Evolutionary conservation across 2,888 invertebrate species (phyloP), one percentile per base, ranked within the genome.

Genomic region (Tanytarsus gracilentus): DNA sequence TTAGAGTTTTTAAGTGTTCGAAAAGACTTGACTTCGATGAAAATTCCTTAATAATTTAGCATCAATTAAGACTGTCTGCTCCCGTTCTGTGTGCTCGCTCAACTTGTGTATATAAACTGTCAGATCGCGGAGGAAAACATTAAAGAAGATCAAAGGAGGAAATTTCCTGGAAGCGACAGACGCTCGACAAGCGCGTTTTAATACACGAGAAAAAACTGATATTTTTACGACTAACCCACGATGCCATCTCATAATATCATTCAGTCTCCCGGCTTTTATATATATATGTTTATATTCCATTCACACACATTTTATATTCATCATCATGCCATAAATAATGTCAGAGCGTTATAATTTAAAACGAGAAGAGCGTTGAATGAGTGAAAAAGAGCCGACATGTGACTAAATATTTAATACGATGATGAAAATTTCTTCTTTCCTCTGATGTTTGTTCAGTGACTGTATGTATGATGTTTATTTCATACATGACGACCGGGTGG

Each of bases 81-180:
- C n/a, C n/a, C n/a, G n/a, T n/a, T n/a, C n/a, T n/a, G n/a, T n/a
- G n/a, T n/a, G n/a, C n/a, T n/a, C n/a, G n/a, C n/a, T n/a, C n/a
- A n/a, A n/a, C n/a, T n/a, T n/a, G n/a, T n/a, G n/a, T n/a, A n/a
- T n/a, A n/a, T n/a, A n/a, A n/a, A n/a, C n/a, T n/a, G n/a, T n/a
- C n/a, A n/a, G n/a, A n/a, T n/a, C n/a, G n/a, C 16, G 16, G 16
- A 40, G 3, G 51, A 51, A n/a, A 7, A 11, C 9, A n/a, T 29
- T 29, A 30, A 16, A 51, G 4, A 52, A 53, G 53, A 53, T 53
- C 53, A 53, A 53, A 53, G 39, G 39, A 53, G 25, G 26, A 52
- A 36, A 36, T 23, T 53, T 53, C 53, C 53, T 53, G 53, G 53
- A 53, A 53, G 53, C 53, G 53, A 53, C 53, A 53, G 44, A 23